phyloP scores from a whole-genome alignment of 2,888 invertebrate species.

The Ariolimax columbianus region DNA sequence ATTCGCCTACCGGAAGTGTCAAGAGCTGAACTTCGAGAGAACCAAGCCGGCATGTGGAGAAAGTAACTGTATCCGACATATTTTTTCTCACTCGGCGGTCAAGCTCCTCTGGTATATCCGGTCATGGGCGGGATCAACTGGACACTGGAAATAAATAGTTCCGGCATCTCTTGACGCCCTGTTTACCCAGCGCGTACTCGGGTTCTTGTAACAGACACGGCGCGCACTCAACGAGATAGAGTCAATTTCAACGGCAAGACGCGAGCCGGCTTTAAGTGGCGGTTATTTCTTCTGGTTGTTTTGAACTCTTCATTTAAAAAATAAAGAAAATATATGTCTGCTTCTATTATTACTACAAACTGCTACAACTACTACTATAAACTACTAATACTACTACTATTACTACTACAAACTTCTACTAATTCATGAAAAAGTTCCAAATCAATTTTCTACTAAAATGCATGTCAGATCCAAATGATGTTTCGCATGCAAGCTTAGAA shows the following conservation, averaged over 20 bases:
- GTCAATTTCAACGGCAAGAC: neutral
- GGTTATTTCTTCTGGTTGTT: no score
- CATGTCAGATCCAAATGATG: no score
- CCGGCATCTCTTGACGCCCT: conserved; percentile 23
- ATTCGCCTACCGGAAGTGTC: neutral
- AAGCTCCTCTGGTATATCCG: conserved; percentile 17
- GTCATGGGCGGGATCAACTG: conserved; percentile 24
- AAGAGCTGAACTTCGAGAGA: neutral
- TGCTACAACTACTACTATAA: no score
- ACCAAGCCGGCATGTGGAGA: neutral
- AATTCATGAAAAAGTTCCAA: no score
- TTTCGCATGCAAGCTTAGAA: no score
- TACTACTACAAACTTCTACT: no score
- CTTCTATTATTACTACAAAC: no score
- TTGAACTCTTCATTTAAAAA: no score
- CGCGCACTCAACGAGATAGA: neutral
- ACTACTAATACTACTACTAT: no score
- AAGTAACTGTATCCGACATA: neutral
- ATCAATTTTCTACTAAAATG: no score
- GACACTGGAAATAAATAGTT: conserved; percentile 9
- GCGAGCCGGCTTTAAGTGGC: no score
- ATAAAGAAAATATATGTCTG: no score
- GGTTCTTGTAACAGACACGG: neutral
- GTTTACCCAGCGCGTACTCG: neutral
- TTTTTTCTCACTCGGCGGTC: conserved; percentile 12